Evolutionary conservation across 2,888 invertebrate genomes (phyloP).

Genomic region (Phorcus lineatus): DNA sequence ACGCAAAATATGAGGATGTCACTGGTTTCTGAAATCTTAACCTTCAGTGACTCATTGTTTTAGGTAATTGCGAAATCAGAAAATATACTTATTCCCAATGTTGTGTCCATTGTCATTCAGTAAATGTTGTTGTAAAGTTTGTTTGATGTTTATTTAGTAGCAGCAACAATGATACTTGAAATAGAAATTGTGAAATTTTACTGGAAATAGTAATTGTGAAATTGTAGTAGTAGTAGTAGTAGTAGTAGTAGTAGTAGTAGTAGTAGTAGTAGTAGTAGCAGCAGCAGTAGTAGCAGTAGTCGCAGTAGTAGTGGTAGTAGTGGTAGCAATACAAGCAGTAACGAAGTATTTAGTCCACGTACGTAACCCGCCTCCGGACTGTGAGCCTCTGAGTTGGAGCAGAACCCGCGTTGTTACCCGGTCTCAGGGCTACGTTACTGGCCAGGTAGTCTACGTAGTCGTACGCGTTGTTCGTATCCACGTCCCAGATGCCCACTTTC

Average conservation of each 20-base stretch:
- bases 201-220: no score
- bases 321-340: neutral
- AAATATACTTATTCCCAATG: no score
- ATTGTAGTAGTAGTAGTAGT: neutral
- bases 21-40: no score
- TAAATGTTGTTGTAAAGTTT: no score
- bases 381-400: neutral
- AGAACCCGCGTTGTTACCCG: conserved; percentile 27
- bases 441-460: conserved; percentile 57
- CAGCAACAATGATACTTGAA: no score
- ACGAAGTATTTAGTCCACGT: neutral
- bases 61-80: no score
- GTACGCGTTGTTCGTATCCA: conserved; percentile 49
- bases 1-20: no score
- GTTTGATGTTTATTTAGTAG: no score
- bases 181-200: no score
- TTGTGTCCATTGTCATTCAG: no score
- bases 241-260: neutral
- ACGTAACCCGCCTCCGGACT: conserved; percentile 23
- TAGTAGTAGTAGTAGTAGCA: conserved; percentile 9
- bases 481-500: conserved; percentile 58
- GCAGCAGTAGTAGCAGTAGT: neutral
- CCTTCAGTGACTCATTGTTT: no score
- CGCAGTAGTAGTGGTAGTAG: neutral
- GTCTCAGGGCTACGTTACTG: conserved; percentile 31